Percentiles rank a stretch among this genome's conserved stretches.
These are phyloP conservation scores for Empidonax traillii DNA, from an alignment of 2,113 vertebrate genomes.

Conservation along the genomic window DNA sequence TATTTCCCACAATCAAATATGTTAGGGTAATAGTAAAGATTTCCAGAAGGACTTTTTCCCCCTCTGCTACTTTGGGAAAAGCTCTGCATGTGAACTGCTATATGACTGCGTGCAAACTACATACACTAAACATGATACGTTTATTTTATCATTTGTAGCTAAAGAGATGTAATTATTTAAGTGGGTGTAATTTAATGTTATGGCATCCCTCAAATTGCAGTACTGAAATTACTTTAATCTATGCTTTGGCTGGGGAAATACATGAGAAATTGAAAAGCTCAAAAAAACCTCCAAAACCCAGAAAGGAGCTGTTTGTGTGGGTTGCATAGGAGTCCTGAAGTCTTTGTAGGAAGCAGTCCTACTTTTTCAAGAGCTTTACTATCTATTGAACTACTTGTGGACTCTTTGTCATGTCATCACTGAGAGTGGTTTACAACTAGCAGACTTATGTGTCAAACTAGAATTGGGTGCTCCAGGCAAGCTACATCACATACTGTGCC, in stretches of 20 bases:
- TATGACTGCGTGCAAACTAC: slow-evolving; percentile 3
- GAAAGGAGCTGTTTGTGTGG: not conserved
- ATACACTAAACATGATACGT: slow-evolving; percentile 20
- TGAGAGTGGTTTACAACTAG: not conserved
- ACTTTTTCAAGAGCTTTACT: not conserved
- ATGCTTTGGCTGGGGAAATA: not conserved
- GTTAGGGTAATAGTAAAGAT: slow-evolving; percentile 24
- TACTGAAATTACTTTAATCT: slow-evolving; percentile 64
- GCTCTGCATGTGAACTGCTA: not conserved
- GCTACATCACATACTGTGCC: not conserved
- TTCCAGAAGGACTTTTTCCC: slow-evolving; percentile 1
- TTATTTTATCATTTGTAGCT: slow-evolving; percentile 65
- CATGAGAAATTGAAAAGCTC: slow-evolving; percentile 6
- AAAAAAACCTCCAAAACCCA: not conserved
- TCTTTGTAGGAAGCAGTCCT: not conserved
- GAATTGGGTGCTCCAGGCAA: not conserved
- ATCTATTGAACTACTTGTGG: not conserved
- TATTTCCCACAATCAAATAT: slow-evolving; percentile 59
- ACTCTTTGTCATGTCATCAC: not conserved
- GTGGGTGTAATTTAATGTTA: slow-evolving; percentile 56
- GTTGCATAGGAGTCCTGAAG: not conserved
- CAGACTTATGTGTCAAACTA: not conserved
- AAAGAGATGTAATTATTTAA: slow-evolving; percentile 63
- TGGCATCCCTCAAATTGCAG: slow-evolving; percentile 62
- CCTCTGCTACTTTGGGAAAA: not conserved